Evolutionary conservation across 2,888 invertebrate species (phyloP).

Genomic region (Ichneumoninae sp.): DNA sequence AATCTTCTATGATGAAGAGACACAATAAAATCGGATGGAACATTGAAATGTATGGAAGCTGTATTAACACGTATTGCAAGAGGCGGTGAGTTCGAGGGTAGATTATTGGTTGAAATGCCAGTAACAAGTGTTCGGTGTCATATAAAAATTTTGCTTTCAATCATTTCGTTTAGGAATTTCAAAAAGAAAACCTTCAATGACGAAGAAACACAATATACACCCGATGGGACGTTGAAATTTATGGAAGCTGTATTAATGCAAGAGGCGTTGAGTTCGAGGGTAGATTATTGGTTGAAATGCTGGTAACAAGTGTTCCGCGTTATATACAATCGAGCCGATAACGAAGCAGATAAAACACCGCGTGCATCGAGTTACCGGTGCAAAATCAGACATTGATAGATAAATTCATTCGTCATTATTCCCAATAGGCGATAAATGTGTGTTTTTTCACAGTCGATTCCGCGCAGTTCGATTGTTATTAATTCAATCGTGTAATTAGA

Average conservation of each 20-base stretch:
- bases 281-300: background rate
- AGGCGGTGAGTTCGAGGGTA: background rate
- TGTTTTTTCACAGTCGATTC: background rate
- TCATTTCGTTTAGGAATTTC: too few species aligned
- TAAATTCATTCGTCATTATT: constrained; percentile 42
- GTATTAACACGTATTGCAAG: background rate
- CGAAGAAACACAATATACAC: too few species aligned
- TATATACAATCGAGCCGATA: constrained; percentile 61
- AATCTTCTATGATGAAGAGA: background rate
- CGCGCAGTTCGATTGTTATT: background rate
- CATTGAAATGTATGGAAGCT: constrained; percentile 15
- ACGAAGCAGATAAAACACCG: constrained; percentile 61
- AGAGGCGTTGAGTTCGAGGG: background rate
- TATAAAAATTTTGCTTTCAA: too few species aligned
- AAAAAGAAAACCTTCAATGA: too few species aligned
- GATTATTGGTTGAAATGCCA: background rate
- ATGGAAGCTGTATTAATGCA: background rate
- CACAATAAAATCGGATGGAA: too few species aligned
- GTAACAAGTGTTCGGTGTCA: too few species aligned
- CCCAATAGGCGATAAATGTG: background rate
- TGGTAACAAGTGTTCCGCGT: background rate
- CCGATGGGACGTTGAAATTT: background rate
- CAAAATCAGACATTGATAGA: constrained; percentile 1
- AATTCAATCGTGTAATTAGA: background rate
- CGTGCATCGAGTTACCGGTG: background rate